phyloP scores from a whole-genome alignment of 2,888 invertebrate genomes.

The Saturnia pavonia region DNA sequence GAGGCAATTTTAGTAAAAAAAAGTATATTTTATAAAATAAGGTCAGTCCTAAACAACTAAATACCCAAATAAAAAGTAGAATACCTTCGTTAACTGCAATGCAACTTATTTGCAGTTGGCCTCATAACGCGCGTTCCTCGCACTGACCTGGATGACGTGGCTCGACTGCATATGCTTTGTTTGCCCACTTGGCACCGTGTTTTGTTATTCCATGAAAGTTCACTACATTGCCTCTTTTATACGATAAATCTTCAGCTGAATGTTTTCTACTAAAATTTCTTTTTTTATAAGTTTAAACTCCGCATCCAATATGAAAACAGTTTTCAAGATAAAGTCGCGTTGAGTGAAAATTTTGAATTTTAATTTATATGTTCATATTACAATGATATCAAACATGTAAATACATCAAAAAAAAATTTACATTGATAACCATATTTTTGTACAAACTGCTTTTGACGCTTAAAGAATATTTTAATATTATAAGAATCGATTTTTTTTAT shows the following conservation, averaged over 20 bases:
- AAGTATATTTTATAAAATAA: not conserved
- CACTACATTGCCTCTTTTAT: constrained; percentile 11
- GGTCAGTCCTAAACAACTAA: not conserved
- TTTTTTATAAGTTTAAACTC: not conserved
- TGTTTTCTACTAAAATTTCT: not conserved
- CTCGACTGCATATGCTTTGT: constrained; percentile 23
- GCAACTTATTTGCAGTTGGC: not conserved
- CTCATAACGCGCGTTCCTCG: constrained; percentile 21
- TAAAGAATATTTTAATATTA: no score
- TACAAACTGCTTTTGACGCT: no score
- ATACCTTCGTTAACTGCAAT: constrained; percentile 1
- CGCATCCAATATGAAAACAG: not conserved
- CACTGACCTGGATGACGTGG: constrained; percentile 29
- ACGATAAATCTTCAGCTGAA: not conserved
- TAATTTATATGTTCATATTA: not conserved
- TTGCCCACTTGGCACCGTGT: constrained; percentile 18
- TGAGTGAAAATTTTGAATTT: not conserved
- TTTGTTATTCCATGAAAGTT: constrained; percentile 23
- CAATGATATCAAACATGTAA: no score
- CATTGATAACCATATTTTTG: no score
- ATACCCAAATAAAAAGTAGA: not conserved
- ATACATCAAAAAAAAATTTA: no score
- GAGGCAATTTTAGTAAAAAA: not conserved
- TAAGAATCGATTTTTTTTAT: no score
- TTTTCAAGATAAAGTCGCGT: not conserved